phyloP scores from a whole-genome alignment of 2,113 vertebrate species.

The Xiphorhynchus elegans region DNA sequence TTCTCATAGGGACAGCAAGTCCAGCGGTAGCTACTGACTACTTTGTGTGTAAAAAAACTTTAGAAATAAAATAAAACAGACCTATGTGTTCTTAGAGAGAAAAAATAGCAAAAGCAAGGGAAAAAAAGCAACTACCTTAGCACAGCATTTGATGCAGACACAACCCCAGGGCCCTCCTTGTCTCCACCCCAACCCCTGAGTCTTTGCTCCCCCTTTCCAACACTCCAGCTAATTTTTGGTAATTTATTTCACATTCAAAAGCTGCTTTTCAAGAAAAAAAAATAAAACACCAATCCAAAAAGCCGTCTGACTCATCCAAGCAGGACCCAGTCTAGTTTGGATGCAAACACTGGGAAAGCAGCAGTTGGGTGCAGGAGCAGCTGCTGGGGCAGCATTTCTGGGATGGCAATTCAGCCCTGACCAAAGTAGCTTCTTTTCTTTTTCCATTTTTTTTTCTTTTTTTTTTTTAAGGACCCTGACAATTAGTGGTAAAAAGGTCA shows the following conservation, averaged over 20 bases:
- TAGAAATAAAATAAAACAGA: background rate
- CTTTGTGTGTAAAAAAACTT: background rate
- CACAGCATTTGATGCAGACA: background rate
- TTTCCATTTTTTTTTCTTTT: background rate
- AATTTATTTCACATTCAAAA: slow-evolving; percentile 35
- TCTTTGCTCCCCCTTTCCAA: background rate
- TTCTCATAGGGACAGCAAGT: background rate
- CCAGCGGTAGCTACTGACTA: slow-evolving; percentile 19
- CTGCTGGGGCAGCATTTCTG: background rate
- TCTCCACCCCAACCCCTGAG: background rate
- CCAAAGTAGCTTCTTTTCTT: background rate
- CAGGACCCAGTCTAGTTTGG: background rate
- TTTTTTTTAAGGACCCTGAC: background rate
- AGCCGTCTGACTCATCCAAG: background rate
- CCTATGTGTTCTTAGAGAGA: background rate
- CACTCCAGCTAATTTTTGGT: background rate
- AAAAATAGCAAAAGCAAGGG: background rate
- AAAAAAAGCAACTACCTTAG: background rate
- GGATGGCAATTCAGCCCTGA: background rate
- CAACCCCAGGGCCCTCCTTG: background rate
- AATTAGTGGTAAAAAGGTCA: slow-evolving; percentile 64
- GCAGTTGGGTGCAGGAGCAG: background rate
- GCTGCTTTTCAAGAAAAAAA: background rate
- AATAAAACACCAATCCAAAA: background rate
- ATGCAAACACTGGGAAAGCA: background rate